These are phyloP conservation scores for Vulpes vulpes DNA, from an alignment of 2,113 vertebrate genomes.

Conservation along the genomic window DNA sequence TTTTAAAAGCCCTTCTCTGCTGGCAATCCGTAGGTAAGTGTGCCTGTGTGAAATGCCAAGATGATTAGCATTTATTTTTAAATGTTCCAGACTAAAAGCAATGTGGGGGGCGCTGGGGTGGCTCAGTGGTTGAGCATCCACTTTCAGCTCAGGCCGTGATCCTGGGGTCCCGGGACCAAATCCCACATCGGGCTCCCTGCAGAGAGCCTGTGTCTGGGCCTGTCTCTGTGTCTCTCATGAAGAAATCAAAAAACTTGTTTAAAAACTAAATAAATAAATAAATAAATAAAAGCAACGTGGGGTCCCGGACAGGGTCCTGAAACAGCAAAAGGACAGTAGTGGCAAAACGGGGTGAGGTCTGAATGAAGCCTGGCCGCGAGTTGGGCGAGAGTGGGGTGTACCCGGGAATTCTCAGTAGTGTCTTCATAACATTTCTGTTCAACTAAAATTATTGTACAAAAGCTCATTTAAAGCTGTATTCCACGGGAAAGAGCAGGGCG, in stretches of 20 bases:
- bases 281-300: background rate
- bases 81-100: background rate
- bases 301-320: background rate
- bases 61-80: background rate
- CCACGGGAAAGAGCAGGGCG: background rate
- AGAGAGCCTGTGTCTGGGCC: too few relatives aligned
- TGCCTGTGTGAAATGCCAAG: background rate
- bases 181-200: too few relatives aligned
- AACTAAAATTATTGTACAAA: background rate
- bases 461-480: background rate
- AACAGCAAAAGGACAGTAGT: background rate
- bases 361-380: background rate
- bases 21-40: background rate
- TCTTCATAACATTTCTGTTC: background rate
- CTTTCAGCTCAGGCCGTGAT: too few relatives aligned
- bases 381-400: background rate
- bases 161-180: too few relatives aligned
- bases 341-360: background rate
- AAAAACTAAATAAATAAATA: too few relatives aligned
- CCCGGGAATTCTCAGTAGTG: background rate
- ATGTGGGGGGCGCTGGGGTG: too few relatives aligned
- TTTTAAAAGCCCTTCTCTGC: background rate
- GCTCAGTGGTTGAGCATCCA: too few relatives aligned
- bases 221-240: too few relatives aligned
- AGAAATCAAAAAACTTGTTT: too few relatives aligned